Evolutionary conservation across 2,888 invertebrate species (phyloP).

Genomic region (Gortyna flavago): DNA sequence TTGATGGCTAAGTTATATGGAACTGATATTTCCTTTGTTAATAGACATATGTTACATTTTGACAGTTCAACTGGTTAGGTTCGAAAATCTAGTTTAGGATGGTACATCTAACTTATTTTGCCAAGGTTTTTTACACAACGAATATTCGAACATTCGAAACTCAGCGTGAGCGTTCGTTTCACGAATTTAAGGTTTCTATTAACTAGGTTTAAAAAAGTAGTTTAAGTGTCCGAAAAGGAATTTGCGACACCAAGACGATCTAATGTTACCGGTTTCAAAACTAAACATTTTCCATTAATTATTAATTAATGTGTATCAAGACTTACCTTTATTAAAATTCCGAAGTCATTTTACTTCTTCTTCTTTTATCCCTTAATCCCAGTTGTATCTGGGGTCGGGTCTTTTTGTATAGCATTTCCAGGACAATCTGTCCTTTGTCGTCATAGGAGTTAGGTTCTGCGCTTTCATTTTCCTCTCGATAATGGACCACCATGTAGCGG

Average conservation of each 20-base stretch:
- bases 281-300: background rate
- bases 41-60: background rate
- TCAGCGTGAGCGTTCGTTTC: background rate
- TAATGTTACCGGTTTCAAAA: background rate
- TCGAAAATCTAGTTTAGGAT: background rate
- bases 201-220: background rate
- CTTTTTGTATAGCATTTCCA: no score
- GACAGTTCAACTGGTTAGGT: background rate
- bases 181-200: no score
- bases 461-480: no score
- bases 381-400: no score
- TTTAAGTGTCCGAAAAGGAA: background rate
- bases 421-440: no score
- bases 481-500: no score
- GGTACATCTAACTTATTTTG: background rate
- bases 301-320: background rate
- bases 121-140: background rate
- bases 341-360: no score
- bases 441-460: no score
- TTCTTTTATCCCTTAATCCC: no score
- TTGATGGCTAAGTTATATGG: conserved; percentile 29
- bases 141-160: background rate
- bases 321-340: background rate
- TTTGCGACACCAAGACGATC: background rate
- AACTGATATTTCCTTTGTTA: conserved; percentile 21